Conservation (phyloP, 2,888 invertebrate genomes). For the Brachyptera risi region DNA sequence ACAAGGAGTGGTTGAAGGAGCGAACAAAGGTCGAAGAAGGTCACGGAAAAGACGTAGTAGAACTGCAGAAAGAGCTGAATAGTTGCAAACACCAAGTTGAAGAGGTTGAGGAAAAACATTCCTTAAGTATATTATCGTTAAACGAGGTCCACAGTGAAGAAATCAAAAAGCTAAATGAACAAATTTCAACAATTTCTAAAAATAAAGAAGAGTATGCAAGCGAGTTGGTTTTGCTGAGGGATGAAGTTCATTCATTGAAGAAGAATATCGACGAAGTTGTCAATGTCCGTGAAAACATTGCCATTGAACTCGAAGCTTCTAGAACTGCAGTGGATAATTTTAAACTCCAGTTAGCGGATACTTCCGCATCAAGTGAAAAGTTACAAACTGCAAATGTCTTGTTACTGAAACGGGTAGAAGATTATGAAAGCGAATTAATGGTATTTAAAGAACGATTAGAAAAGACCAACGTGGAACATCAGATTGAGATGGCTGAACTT, state of each 20-base stretch:
- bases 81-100: slow-evolving; percentile 22
- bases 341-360: too few species aligned
- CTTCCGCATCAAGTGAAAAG: background rate
- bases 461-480: background rate
- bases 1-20: slow-evolving; percentile 14
- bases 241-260: too few species aligned
- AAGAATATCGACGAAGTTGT: too few species aligned
- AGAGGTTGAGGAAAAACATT: background rate
- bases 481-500: background rate
- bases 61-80: slow-evolving; percentile 8
- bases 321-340: too few species aligned
- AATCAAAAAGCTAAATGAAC: too few species aligned
- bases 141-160: too few species aligned
- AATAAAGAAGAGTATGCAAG: too few species aligned
- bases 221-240: too few species aligned
- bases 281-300: too few species aligned
- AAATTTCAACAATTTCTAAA: too few species aligned
- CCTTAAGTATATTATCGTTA: too few species aligned
- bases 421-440: background rate
- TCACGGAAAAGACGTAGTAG: slow-evolving; percentile 2
- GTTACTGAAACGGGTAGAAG: background rate
- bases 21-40: background rate
- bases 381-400: background rate
- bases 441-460: background rate
- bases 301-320: too few species aligned